Base-by-base conservation (phyloP, 2,888 invertebrate species). In the Baronia brevicornis region DNA sequence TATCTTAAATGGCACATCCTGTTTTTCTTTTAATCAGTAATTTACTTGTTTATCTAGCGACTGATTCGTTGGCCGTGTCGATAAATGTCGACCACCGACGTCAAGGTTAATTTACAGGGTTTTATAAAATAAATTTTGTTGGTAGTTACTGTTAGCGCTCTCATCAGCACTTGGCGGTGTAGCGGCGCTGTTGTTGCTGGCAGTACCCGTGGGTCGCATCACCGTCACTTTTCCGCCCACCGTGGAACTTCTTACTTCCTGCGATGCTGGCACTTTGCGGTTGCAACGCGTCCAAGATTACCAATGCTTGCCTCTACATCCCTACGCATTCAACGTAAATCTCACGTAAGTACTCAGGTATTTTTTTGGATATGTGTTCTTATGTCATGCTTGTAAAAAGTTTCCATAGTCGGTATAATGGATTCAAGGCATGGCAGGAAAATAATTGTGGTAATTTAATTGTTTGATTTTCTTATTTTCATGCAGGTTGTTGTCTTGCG, bases 181-280 rank as follows among this genome's bases (percentile, higher is more conserved):
- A 3, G 87, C 90, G 3, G 89, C 91, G 0, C 70, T 92, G 27
- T 74, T 91, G 9, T 73, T 92, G 32, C 79, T 92, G 13, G 72
- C 89, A 5, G 91, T 93, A 19, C 92, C 92, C 0, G 88, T 90
- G 3, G 92, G 91, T 9, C 79, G 92, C 43, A 84, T 90, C 46
- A 89, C 87, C 0, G 78, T 90, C 23, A 86, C 86, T 5, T 90
- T 88, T 53, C 91, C 91, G 3, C 77, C 87, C 2, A 69, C 79
- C 24, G 82, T 88, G 7, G 85, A 90, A 41, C 70, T 91, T 45
- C 80, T 89, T 18, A 57, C 89, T 14, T 70, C 84, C 3, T 91
- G 91, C 52, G 55, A 58, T 33, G 52, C 48, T 17, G 49, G 51
- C 10, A 49, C 48, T 3, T 46, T 87, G 28, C 66, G 64, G 1